Percentiles rank a stretch among this genome's conserved stretches.
phyloP scores from a whole-genome alignment of 2,113 vertebrate genomes.

The Ascaphus truei region DNA sequence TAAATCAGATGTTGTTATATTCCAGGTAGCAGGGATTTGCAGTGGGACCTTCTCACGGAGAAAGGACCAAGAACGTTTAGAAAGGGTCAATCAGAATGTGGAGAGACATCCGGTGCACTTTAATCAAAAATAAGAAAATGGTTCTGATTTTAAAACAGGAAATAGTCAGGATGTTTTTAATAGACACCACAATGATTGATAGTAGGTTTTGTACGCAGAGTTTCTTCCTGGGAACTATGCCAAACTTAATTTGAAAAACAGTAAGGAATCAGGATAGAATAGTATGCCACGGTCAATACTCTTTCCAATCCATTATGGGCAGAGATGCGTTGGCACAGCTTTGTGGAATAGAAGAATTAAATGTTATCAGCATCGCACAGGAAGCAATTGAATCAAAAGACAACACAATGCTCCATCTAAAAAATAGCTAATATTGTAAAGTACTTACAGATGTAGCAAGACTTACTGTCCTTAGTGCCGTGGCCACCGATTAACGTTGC shows the following conservation, averaged over 20 bases:
- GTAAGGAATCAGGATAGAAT: not conserved
- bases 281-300: not conserved
- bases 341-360: not conserved
- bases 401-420: not conserved
- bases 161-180: too few relatives aligned
- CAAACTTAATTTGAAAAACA: not conserved
- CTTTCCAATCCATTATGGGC: not conserved
- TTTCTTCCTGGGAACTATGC: not conserved
- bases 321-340: not conserved
- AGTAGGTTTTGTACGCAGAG: not conserved
- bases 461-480: not conserved
- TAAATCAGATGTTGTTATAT: too few relatives aligned
- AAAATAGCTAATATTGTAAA: not conserved
- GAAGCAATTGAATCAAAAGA: not conserved
- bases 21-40: too few relatives aligned
- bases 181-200: too few relatives aligned
- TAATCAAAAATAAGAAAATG: too few relatives aligned
- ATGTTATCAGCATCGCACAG: not conserved
- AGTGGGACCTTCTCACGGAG: too few relatives aligned
- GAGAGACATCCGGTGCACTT: too few relatives aligned
- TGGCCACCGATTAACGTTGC: too few relatives aligned
- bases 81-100: too few relatives aligned
- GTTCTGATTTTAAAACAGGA: too few relatives aligned
- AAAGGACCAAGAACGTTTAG: too few relatives aligned
- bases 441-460: not conserved